Evolutionary conservation across 2,797 vertebrate genomes (phyloP).

Genomic region (Phalloptychus januarius): DNA sequence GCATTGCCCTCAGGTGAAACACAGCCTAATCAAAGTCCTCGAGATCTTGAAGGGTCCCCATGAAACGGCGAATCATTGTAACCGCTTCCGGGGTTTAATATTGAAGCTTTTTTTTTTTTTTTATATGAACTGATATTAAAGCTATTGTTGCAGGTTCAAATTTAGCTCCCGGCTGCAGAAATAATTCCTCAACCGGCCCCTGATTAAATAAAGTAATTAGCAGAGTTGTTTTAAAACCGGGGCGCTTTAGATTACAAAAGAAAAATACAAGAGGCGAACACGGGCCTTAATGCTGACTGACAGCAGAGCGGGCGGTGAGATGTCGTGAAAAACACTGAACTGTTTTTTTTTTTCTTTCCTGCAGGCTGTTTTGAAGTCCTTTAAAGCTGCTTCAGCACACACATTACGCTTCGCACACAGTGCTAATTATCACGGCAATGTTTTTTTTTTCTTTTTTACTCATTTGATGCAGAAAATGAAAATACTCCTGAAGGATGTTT

Average conservation of each 20-base stretch:
- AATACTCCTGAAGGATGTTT: slow-evolving; percentile 75
- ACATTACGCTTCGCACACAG: slow-evolving; percentile 48
- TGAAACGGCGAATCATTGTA: slow-evolving; percentile 57
- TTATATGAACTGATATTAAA: slow-evolving; percentile 65
- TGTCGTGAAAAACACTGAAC: slow-evolving; percentile 60
- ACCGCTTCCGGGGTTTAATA: slow-evolving; percentile 57
- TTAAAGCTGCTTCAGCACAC: slow-evolving; percentile 63
- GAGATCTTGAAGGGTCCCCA: slow-evolving; percentile 47
- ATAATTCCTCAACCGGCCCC: slow-evolving; percentile 58
- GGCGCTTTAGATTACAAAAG: slow-evolving; percentile 76
- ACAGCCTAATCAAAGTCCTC: slow-evolving; percentile 43
- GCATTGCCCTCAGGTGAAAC: slow-evolving; percentile 63
- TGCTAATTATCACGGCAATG: slow-evolving; percentile 72
- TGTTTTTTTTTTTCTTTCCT: slow-evolving; percentile 46
- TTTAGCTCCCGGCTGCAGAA: slow-evolving; percentile 64
- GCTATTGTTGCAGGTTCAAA: slow-evolving; percentile 67
- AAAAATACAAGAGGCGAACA: slow-evolving; percentile 65
- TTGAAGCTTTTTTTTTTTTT: slow-evolving; percentile 38
- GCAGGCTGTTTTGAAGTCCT: slow-evolving; percentile 70
- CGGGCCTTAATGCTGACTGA: slow-evolving; percentile 74
- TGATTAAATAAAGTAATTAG: slow-evolving; percentile 78
- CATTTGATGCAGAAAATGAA: slow-evolving; percentile 75
- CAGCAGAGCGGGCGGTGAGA: slow-evolving; percentile 58
- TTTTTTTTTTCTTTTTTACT: slow-evolving; percentile 49
- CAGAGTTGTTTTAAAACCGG: slow-evolving; percentile 64